phyloP scores from a whole-genome alignment of 2,113 vertebrate species.

The Nibea coibor region DNA sequence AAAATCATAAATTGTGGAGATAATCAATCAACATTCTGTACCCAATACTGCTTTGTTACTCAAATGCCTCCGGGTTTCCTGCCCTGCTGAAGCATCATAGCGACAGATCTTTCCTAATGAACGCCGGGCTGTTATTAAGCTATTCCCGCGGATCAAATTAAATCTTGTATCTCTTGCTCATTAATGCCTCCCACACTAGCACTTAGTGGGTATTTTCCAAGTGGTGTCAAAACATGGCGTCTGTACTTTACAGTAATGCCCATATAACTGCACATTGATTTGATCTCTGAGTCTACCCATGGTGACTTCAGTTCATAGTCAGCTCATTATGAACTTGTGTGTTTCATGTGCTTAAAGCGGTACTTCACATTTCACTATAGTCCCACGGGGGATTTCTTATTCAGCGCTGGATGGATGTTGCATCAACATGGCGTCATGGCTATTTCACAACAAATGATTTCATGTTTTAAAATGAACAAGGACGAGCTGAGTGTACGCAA shows the following conservation, averaged over 20 bases:
- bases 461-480: not conserved
- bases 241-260: constrained; percentile 39
- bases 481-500: not conserved
- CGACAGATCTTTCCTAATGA: constrained; percentile 42
- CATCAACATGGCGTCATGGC: not conserved
- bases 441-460: constrained; percentile 12
- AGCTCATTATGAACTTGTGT: not conserved
- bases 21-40: constrained; percentile 50
- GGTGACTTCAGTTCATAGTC: constrained; percentile 12
- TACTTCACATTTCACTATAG: not conserved
- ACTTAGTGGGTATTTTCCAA: constrained; percentile 69
- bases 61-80: constrained; percentile 30
- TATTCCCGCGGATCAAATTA: constrained; percentile 70
- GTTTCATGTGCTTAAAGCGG: not conserved
- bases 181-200: constrained; percentile 78
- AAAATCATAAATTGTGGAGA: constrained; percentile 51
- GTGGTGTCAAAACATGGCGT: constrained; percentile 72
- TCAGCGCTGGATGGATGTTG: constrained; percentile 6
- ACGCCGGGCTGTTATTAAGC: constrained; percentile 62
- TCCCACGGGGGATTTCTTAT: not conserved
- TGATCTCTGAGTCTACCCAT: constrained; percentile 2
- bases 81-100: constrained; percentile 24
- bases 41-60: constrained; percentile 12
- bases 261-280: constrained; percentile 29
- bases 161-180: constrained; percentile 64